phyloP scores from a whole-genome alignment of 2,888 invertebrate species.

The Caenorhabditis sp. region DNA sequence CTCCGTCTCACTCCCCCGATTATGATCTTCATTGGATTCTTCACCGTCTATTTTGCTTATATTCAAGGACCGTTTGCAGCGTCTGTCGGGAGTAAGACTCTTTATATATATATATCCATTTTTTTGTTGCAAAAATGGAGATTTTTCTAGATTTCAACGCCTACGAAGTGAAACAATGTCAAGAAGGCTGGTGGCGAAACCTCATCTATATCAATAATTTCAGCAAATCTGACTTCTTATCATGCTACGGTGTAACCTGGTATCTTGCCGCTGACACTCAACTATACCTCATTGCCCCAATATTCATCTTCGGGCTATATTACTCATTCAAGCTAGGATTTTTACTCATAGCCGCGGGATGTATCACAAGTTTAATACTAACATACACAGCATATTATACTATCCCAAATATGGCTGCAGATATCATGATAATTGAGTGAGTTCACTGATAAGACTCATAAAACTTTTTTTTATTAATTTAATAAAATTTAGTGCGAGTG shows the following conservation, averaged over 20 bases:
- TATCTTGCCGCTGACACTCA: conserved; percentile 47
- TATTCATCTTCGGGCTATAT: conserved; percentile 35
- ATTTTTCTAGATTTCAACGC: conserved; percentile 12
- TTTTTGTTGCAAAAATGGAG: not conserved
- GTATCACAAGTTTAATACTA: conserved; percentile 24
- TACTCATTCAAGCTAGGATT: conserved; percentile 21
- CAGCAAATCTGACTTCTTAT: not conserved
- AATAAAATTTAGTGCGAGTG: conserved; percentile 9
- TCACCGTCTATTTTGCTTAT: conserved; percentile 26
- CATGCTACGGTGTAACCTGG: conserved; percentile 20
- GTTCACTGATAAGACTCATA: too few relatives aligned
- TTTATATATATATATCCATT: not conserved
- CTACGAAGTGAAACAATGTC: conserved; percentile 28
- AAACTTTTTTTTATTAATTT: not conserved
- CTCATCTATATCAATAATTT: conserved; percentile 59
- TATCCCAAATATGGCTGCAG: conserved; percentile 2
- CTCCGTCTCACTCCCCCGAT: conserved; percentile 42
- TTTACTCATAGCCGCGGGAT: conserved; percentile 12
- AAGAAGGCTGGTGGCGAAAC: conserved; percentile 48
- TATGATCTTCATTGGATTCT: conserved; percentile 44
- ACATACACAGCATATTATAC: conserved; percentile 17
- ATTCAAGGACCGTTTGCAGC: conserved; percentile 32
- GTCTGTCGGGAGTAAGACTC: not conserved
- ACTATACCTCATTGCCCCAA: conserved; percentile 39
- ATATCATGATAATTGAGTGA: not conserved